Percentiles rank a stretch among this genome's conserved stretches.
phyloP scores from a whole-genome alignment of 2,797 vertebrate genomes.

The Vultur gryphus region DNA sequence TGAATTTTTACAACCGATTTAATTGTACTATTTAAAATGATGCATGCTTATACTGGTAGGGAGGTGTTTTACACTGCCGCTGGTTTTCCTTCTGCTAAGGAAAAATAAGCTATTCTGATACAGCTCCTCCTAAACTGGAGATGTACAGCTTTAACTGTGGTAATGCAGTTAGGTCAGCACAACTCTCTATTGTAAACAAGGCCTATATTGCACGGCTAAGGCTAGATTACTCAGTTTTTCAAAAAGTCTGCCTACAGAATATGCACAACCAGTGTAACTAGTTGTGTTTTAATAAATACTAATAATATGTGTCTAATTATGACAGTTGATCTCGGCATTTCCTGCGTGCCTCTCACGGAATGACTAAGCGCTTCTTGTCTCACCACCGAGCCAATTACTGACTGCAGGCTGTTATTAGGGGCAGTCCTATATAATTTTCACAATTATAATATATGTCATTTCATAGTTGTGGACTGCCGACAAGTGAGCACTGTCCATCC shows the following conservation, averaged over 20 bases:
- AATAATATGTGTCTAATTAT: slow-evolving; percentile 35
- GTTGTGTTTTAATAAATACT: slow-evolving; percentile 55
- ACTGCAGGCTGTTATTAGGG: slow-evolving; percentile 29
- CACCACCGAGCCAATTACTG: neutral
- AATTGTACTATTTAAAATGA: neutral
- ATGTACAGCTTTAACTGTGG: neutral
- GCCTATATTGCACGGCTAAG: neutral
- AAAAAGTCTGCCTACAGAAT: slow-evolving; percentile 19
- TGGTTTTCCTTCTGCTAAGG: neutral
- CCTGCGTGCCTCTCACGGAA: slow-evolving; percentile 13
- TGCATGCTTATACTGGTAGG: neutral
- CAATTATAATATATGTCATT: neutral
- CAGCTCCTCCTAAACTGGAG: neutral
- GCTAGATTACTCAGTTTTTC: neutral
- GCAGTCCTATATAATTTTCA: slow-evolving; percentile 18
- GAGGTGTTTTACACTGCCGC: neutral
- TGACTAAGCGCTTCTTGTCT: slow-evolving; percentile 13
- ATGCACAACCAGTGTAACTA: slow-evolving; percentile 43
- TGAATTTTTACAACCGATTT: neutral
- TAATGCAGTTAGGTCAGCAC: neutral
- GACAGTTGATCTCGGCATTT: slow-evolving; percentile 19
- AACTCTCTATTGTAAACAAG: slow-evolving; percentile 31
- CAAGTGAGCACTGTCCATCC: neutral
- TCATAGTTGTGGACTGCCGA: neutral
- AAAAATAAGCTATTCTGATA: neutral